phyloP scores from a whole-genome alignment of 1,140 invertebrate species.

The Whitmania pigra region DNA sequence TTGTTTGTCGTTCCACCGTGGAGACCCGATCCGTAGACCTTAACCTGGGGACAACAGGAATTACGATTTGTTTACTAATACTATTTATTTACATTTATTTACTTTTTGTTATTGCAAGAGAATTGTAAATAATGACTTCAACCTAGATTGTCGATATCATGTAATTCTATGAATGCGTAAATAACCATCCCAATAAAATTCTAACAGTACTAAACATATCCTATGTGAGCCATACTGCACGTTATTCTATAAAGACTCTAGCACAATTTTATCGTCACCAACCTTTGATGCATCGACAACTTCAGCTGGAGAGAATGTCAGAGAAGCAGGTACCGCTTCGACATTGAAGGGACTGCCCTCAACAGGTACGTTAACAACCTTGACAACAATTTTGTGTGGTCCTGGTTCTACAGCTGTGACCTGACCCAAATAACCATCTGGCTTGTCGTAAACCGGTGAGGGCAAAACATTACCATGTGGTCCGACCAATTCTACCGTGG shows the following conservation, averaged over 20 bases:
- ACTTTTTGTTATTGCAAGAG: no score
- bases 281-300: no score
- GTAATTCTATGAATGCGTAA: no score
- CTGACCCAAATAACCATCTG: background rate
- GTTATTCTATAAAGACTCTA: no score
- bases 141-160: no score
- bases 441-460: background rate
- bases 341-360: constrained; percentile 9
- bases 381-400: constrained; percentile 1
- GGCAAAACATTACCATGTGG: background rate
- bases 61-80: background rate
- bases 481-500: constrained; percentile 1
- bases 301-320: constrained; percentile 1
- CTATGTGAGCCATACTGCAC: no score
- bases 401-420: background rate
- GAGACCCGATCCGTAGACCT: constrained; percentile 64
- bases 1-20: constrained; percentile 34
- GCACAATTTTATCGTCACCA: no score
- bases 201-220: no score
- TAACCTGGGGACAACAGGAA: constrained; percentile 65
- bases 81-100: no score
- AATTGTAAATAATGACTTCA: no score
- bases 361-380: background rate
- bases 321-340: background rate
- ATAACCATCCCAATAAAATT: no score